Evolutionary conservation across 2,888 invertebrate species (phyloP), one percentile per base, ranked within the genome.

Genomic region (Microctonus hyperodae): DNA sequence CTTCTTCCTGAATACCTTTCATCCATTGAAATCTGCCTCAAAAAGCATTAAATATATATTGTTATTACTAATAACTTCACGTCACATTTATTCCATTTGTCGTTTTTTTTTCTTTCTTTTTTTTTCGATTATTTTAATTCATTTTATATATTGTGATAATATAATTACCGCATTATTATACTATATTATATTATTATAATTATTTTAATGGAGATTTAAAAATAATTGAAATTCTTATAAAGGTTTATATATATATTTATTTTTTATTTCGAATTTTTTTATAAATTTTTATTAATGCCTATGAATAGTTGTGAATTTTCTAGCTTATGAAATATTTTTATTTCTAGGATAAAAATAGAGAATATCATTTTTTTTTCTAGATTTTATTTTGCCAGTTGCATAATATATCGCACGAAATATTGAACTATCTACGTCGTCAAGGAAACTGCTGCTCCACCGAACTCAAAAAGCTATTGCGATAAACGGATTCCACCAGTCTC

Each of bases 381-480:
- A 44, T 44, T 44, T 3, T 44, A 44, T 44, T 16, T 44, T 9
- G 16, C 16, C 44, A 16, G 44, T 44, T 44, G 16, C n/a, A 16
- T 51, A 28, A 55, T 37, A 25, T 20, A 44, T 58, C 33, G 44
- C 40, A 37, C 40, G 28, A 61, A 65, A 70, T 81, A 81, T 81
- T 70, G 81, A 81, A 72, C 78, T 75, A 75, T 71, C 68, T 74
- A 37, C 77, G 82, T 82, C 65, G 82, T 81, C 82, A 82, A 82
- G 82, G 72, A 82, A 83, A 82, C 80, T 82, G 78, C 48, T 37
- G 61, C 31, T 64, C 51, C 66, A 55, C 33, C 55, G 62, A 66
- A 40, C 28, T 40, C 61, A 51, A 40, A 37, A 60, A 51, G 10
- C 40, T 44, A 16, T 16, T 31, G 48, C 35, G 61, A 40, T 44